Conservation (phyloP, 2,888 invertebrate species). For the Poecilus cupreus region DNA sequence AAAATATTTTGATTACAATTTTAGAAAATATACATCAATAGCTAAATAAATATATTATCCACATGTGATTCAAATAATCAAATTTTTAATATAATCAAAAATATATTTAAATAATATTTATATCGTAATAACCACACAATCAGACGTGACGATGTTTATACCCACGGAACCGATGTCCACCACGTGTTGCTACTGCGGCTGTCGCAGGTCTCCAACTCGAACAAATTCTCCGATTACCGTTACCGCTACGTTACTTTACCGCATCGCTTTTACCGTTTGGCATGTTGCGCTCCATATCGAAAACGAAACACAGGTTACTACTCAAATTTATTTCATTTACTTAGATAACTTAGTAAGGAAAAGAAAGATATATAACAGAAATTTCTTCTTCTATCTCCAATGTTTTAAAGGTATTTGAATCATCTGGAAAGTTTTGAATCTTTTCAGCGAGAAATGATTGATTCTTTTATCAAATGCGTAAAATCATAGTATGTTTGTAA, state of each 20-base stretch:
- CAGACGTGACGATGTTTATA: slow-evolving; percentile 37
- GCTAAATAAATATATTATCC: slow-evolving; percentile 26
- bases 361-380: too few relatives aligned
- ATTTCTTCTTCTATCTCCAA: too few relatives aligned
- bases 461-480: too few relatives aligned
- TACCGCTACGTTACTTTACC: slow-evolving; percentile 79
- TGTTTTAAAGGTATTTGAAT: too few relatives aligned
- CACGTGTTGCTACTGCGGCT: slow-evolving; percentile 48
- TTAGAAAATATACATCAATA: not conserved
- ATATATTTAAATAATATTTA: slow-evolving; percentile 12
- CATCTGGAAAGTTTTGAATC: too few relatives aligned
- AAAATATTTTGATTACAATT: slow-evolving; percentile 11
- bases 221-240: slow-evolving; percentile 71
- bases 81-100: slow-evolving; percentile 34
- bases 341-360: too few relatives aligned
- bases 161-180: slow-evolving; percentile 38
- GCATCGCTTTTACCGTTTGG: slow-evolving; percentile 85
- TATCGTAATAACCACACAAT: not conserved
- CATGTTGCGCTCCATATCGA: slow-evolving; percentile 84
- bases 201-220: slow-evolving; percentile 67
- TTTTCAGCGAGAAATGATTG: too few relatives aligned
- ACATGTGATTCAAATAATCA: slow-evolving; percentile 35
- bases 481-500: too few relatives aligned
- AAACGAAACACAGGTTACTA: slow-evolving; percentile 68
- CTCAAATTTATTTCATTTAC: not conserved